A percentile compares a stretch with the other conserved stretches of the same genome.
Evolutionary conservation across 2,888 invertebrate species (phyloP).

Genomic region (Drosophila histrio): DNA sequence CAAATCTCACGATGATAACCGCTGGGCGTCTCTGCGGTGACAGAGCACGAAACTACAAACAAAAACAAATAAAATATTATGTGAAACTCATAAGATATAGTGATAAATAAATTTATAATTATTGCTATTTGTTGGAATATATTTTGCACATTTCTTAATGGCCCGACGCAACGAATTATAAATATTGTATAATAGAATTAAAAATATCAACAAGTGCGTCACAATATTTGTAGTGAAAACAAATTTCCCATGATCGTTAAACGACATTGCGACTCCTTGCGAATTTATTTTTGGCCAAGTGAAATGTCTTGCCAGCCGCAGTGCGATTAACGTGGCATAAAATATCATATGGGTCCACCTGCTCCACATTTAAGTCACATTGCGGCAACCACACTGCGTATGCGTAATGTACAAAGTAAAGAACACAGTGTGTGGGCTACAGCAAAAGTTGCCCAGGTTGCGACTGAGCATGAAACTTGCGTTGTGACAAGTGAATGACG

Average conservation of each 20-base stretch:
- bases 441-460: conserved; percentile 20
- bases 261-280: conserved; percentile 9
- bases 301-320: conserved; percentile 33
- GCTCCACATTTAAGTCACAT: conserved; percentile 45
- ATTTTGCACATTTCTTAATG: conserved; percentile 52
- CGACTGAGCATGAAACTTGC: conserved; percentile 31
- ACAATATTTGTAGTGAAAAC: conserved; percentile 34
- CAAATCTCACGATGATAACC: conserved; percentile 79
- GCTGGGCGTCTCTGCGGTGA: conserved; percentile 57
- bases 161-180: conserved; percentile 15
- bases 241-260: conserved; percentile 73
- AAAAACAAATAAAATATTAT: conserved; percentile 18
- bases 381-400: conserved; percentile 55
- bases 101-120: conserved; percentile 60
- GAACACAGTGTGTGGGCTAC: conserved; percentile 32
- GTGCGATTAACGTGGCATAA: conserved; percentile 24
- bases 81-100: conserved; percentile 33
- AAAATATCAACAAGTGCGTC: conserved; percentile 73
- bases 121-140: conserved; percentile 54
- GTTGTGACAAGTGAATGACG: conserved; percentile 62
- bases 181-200: conserved; percentile 9
- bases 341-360: conserved; percentile 49
- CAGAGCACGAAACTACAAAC: conserved; percentile 46
- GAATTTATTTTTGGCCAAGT: conserved; percentile 43
- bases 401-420: conserved; percentile 49